Conservation (phyloP, 2,888 invertebrate genomes). For the Synanthedon formicaeformis region DNA sequence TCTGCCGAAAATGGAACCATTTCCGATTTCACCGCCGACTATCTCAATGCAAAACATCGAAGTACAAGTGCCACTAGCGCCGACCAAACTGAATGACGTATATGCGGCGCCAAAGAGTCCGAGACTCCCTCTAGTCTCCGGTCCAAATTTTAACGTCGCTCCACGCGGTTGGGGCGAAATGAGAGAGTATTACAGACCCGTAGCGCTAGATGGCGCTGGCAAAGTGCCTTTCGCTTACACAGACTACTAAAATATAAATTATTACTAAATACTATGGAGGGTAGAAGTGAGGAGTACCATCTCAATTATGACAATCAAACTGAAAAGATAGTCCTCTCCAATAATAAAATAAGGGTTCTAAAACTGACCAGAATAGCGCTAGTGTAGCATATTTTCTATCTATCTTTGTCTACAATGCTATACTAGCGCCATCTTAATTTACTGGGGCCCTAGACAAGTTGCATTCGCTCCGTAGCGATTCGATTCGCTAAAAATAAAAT, state of each 20-base stretch:
- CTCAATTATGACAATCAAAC: too few relatives aligned
- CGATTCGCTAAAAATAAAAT: too few relatives aligned
- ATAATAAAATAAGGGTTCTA: too few relatives aligned
- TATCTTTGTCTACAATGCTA: too few relatives aligned
- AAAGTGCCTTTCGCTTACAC: constrained; percentile 44
- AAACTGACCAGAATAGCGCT: not conserved
- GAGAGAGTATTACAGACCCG: constrained; percentile 77
- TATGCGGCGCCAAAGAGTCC: constrained; percentile 58
- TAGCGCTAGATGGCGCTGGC: constrained; percentile 75
- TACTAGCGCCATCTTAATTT: too few relatives aligned
- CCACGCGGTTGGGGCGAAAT: constrained; percentile 85
- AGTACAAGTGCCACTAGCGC: constrained; percentile 50
- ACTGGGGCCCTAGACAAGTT: too few relatives aligned
- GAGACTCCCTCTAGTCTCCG: constrained; percentile 45
- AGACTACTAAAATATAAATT: constrained; percentile 53
- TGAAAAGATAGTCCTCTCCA: too few relatives aligned
- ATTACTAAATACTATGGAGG: not conserved
- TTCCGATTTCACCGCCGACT: constrained; percentile 50
- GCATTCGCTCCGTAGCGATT: too few relatives aligned
- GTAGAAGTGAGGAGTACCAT: too few relatives aligned
- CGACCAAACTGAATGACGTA: constrained; percentile 60
- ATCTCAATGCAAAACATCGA: constrained; percentile 40
- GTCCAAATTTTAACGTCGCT: constrained; percentile 84
- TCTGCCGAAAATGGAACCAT: constrained; percentile 62
- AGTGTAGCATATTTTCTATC: not conserved